phyloP scores from a whole-genome alignment of 2,113 vertebrate species.

The Manacus vitellinus region DNA sequence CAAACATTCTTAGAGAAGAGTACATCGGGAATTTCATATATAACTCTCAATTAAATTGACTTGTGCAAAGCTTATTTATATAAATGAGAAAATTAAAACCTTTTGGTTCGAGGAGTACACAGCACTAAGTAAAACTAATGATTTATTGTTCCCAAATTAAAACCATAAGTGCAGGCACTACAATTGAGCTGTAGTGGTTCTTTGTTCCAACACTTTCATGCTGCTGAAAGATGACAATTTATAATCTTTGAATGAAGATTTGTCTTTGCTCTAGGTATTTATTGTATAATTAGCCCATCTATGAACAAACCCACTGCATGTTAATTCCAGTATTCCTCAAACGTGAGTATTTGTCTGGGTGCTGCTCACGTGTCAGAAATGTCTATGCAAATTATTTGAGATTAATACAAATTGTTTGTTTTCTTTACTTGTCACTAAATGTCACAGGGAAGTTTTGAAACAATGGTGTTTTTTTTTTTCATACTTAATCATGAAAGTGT shows the following conservation, averaged over 20 bases:
- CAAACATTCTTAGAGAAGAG: conserved; percentile 27
- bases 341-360: neutral
- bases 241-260: conserved; percentile 9
- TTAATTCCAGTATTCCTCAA: neutral
- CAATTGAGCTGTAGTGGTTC: conserved; percentile 26
- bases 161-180: conserved; percentile 2
- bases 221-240: conserved; percentile 51
- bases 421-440: neutral
- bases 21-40: conserved; percentile 16
- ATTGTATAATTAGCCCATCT: neutral
- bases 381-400: neutral
- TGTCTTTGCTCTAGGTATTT: conserved; percentile 4
- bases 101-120: conserved; percentile 44
- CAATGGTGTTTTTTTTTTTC: neutral
- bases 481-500: neutral
- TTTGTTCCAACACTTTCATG: conserved; percentile 48
- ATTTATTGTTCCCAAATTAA: conserved; percentile 69
- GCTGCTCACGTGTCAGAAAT: neutral
- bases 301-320: neutral
- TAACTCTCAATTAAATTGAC: conserved; percentile 52
- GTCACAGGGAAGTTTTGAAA: neutral
- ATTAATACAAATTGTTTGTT: neutral
- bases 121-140: conserved; percentile 58
- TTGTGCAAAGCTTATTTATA: conserved; percentile 60
- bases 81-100: conserved; percentile 67